phyloP scores from a whole-genome alignment of 2,888 invertebrate genomes.

The Drosophila cracens region DNA sequence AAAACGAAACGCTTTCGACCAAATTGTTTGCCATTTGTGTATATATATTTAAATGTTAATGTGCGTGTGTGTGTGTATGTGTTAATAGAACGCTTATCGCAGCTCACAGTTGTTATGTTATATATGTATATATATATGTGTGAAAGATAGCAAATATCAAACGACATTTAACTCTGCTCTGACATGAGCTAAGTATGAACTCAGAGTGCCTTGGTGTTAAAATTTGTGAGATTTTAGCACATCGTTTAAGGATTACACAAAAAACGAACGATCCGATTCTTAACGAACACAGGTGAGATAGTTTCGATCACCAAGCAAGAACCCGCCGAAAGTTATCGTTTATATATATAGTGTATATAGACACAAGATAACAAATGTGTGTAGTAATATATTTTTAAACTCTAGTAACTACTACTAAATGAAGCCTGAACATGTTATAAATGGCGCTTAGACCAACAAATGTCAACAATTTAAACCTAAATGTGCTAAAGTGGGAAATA shows the following conservation, averaged over 20 bases:
- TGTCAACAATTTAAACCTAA: background rate
- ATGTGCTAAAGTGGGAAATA: background rate
- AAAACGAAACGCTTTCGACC: constrained; percentile 22
- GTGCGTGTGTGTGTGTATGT: constrained; percentile 32
- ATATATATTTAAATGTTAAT: background rate
- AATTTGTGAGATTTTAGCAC: constrained; percentile 58
- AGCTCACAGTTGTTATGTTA: constrained; percentile 38
- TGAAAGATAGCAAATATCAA: constrained; percentile 38
- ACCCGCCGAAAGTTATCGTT: constrained; percentile 15
- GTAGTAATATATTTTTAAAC: background rate
- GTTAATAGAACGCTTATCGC: constrained; percentile 50
- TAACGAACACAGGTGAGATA: constrained; percentile 65
- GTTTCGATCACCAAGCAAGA: constrained; percentile 4
- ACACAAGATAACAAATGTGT: constrained; percentile 26
- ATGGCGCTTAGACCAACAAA: background rate
- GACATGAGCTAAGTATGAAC: constrained; percentile 55
- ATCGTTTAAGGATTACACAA: constrained; percentile 51
- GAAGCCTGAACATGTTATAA: background rate
- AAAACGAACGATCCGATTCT: constrained; percentile 58
- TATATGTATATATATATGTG: background rate
- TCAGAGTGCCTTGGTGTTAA: constrained; percentile 48
- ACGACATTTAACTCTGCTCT: constrained; percentile 56
- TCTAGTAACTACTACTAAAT: background rate
- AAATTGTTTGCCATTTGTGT: constrained; percentile 22
- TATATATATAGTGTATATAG: background rate